Conservation (phyloP, 2,113 vertebrate genomes). For the Protobothrops mucrosquamatus region DNA sequence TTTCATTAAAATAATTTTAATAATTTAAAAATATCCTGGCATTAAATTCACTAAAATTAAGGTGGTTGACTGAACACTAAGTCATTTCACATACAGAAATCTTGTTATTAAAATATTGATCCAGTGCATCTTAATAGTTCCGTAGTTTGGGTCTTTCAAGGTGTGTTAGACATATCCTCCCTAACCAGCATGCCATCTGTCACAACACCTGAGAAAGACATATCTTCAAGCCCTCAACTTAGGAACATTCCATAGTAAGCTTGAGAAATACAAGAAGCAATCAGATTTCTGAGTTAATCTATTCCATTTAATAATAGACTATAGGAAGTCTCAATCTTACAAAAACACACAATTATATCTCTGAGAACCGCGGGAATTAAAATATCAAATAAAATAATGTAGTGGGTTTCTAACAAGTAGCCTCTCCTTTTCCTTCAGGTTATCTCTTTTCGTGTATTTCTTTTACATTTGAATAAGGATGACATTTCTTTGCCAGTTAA, state of each 20-base stretch:
- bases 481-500: slow-evolving; percentile 2
- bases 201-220: too few species aligned
- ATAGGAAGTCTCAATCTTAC: neutral
- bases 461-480: neutral
- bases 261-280: neutral
- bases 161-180: neutral
- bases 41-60: slow-evolving; percentile 28
- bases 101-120: neutral
- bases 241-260: too few species aligned
- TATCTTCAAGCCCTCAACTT: neutral
- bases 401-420: neutral
- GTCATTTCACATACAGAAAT: slow-evolving; percentile 8
- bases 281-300: neutral
- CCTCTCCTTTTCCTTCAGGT: neutral
- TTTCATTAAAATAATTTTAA: fast-evolving
- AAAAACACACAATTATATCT: neutral
- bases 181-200: neutral
- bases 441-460: neutral
- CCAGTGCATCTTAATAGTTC: neutral
- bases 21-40: neutral
- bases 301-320: neutral
- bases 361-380: neutral
- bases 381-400: neutral
- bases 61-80: slow-evolving; percentile 28
- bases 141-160: neutral